Base-by-base conservation (phyloP, 2,888 invertebrate genomes). In the Megamerina dolium region DNA sequence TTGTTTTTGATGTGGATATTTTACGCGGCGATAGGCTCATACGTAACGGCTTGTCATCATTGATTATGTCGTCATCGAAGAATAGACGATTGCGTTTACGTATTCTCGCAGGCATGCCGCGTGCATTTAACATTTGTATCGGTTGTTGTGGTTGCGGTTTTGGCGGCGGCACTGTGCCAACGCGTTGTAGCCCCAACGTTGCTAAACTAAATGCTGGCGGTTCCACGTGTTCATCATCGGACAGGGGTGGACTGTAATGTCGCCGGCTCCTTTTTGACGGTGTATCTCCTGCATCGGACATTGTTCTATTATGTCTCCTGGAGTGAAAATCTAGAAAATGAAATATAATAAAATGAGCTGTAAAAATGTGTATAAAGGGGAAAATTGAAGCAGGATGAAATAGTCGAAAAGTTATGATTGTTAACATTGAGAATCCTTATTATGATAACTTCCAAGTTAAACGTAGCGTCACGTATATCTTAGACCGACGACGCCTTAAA, bases 71-170 rank as follows among this genome's bases (percentile, higher is more conserved):
- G 68, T 93, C 92, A 68, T 92, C 91, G 70, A 83, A 92, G 66
- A 92, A 92, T 42, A 91, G 76, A 60, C 83, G 80, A 68, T 93
- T 93, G 63, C 88, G 87, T 70, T 92, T 93, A 21, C 92, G 78
- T 53, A 91, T 90, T 45, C 93, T 78, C 5, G 87, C 89, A 41
- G 92, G 92, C 88, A 89, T 90, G 34, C 90, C 90, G 59, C 90
- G 77, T 2, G 88, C 83, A 66, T 90, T 90, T 2, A 90, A 72
- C 53, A 85, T 83, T 68, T 87, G 85, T n/a, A 85, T 79, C 19
- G 85, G 86, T 63, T 82, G 83, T 23, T 75, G 75, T 4, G 78
- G 77, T 58, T 80, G 77, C 12, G 84, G 83, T 58, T 82, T 78
- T 43, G 83, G 82, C 46, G 85, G 85, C 53, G 81, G 77, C 50